Conservation (phyloP, 2,113 vertebrate genomes). For the Pterophyllum scalare region DNA sequence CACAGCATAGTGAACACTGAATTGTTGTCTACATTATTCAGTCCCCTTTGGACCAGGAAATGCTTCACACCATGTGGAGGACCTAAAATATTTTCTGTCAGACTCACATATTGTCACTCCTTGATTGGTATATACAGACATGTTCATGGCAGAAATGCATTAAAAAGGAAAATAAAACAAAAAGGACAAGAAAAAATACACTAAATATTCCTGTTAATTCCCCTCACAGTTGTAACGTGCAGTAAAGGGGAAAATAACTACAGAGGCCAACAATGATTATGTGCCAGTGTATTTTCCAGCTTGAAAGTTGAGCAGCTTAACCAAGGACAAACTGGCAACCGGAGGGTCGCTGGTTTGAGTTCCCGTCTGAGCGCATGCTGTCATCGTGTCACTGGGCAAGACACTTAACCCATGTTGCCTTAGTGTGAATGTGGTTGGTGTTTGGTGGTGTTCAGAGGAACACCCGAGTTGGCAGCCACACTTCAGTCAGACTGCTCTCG, state of each 20-base stretch:
- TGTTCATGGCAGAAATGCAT: neutral
- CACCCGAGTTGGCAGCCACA: too few relatives aligned
- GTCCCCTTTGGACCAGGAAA: neutral
- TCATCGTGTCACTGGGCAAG: too few relatives aligned
- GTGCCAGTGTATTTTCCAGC: rapidly evolving
- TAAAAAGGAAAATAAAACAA: neutral
- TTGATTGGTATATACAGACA: neutral
- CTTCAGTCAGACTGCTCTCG: too few relatives aligned
- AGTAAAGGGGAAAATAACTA: neutral
- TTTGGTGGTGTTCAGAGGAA: too few relatives aligned
- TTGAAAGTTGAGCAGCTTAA: neutral
- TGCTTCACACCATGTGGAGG: neutral
- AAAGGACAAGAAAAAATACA: rapidly evolving
- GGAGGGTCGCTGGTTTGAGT: too few relatives aligned
- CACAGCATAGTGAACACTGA: neutral
- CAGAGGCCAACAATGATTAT: too few relatives aligned
- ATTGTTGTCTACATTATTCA: rapidly evolving
- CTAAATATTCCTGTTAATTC: rapidly evolving
- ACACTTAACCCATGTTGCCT: too few relatives aligned
- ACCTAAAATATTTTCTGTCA: neutral
- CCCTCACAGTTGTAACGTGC: neutral
- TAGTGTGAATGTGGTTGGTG: too few relatives aligned
- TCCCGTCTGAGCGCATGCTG: too few relatives aligned
- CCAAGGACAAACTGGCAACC: neutral
- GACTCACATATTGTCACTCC: neutral